Conservation (phyloP, 2,888 invertebrate species). For the Bursaphelenchus okinawaensis region DNA sequence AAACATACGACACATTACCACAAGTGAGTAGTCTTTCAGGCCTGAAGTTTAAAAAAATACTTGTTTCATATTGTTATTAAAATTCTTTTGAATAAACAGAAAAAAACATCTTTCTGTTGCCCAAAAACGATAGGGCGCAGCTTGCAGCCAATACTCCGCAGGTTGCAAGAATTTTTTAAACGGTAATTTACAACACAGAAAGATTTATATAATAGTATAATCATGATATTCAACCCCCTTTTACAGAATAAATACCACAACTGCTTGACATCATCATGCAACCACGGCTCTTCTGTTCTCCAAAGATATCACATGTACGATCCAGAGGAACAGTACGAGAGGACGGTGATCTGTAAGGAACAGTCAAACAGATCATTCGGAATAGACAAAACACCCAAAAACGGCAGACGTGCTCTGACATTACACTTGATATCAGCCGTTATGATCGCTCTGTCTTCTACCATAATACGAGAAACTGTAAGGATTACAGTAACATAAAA, state of each 20-base stretch:
- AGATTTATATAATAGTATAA: too few species aligned
- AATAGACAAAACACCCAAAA: neutral
- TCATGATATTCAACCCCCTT: too few species aligned
- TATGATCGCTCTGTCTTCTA: neutral
- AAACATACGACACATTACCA: neutral
- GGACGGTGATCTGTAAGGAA: neutral
- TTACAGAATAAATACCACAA: neutral
- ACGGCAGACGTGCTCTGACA: neutral
- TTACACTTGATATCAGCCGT: neutral
- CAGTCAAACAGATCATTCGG: neutral
- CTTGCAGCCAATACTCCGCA: too few species aligned
- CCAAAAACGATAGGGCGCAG: too few species aligned
- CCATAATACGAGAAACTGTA: conserved; percentile 5
- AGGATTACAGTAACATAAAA: too few species aligned
- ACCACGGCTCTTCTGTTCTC: neutral
- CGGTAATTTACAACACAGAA: too few species aligned
- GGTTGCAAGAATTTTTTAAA: too few species aligned
- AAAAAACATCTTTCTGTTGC: too few species aligned
- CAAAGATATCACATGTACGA: conserved; percentile 20
- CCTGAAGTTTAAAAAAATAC: too few species aligned
- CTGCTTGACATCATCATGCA: neutral
- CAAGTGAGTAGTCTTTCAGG: too few species aligned
- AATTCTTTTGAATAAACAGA: too few species aligned
- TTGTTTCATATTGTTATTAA: too few species aligned
- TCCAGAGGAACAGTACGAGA: conserved; percentile 4